These are phyloP conservation scores for Drosophila greeni DNA, from an alignment of 2,888 invertebrate genomes.

Conservation along the genomic window DNA sequence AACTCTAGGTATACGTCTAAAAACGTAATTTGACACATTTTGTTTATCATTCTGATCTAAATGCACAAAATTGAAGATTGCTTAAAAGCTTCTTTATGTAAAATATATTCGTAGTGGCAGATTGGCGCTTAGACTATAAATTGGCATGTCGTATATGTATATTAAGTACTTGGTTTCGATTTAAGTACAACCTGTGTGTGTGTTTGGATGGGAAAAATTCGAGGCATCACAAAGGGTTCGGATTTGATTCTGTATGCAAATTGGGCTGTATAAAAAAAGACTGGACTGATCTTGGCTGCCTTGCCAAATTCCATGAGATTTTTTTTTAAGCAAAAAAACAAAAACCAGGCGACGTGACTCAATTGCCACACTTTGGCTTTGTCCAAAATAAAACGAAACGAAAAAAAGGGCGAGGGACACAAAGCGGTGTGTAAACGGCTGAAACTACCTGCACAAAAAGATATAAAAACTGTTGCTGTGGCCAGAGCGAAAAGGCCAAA, in stretches of 20 bases:
- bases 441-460: conserved; percentile 38
- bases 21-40: conserved; percentile 38
- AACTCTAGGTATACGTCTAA: conserved; percentile 29
- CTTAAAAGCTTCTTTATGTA: conserved; percentile 14
- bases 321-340: conserved; percentile 5
- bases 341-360: conserved; percentile 40
- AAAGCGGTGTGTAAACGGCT: conserved; percentile 21
- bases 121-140: conserved; percentile 44
- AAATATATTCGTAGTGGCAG: conserved; percentile 35
- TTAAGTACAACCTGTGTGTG: conserved; percentile 58
- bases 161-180: conserved; percentile 50
- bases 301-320: conserved; percentile 15
- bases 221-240: conserved; percentile 30
- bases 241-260: conserved; percentile 35
- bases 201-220: conserved; percentile 17
- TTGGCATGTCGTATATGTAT: conserved; percentile 20
- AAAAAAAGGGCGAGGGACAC: conserved; percentile 14
- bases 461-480: conserved; percentile 28
- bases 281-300: background rate
- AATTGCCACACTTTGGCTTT: conserved; percentile 48
- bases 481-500: conserved; percentile 20
- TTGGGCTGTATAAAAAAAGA: conserved; percentile 17
- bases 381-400: conserved; percentile 27
- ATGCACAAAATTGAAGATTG: conserved; percentile 21
- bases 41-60: conserved; percentile 20